Evolutionary conservation across 2,888 invertebrate genomes (phyloP), one percentile per base, ranked within the genome.

Genomic region (Sylvicola fuscatus): DNA sequence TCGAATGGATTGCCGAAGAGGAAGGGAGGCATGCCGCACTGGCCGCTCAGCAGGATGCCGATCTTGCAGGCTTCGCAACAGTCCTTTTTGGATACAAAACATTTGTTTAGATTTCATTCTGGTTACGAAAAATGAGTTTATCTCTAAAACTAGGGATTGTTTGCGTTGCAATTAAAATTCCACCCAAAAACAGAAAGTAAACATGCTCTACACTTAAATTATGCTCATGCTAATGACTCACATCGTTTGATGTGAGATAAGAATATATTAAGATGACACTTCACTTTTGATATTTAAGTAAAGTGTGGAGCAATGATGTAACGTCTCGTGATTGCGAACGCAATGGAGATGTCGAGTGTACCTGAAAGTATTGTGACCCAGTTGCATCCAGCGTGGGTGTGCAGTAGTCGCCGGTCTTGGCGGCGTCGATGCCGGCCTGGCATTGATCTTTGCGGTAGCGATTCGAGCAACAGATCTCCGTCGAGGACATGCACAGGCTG

Each of bases 21-120:
- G 36, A 70, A 61, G 30, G 58, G 51, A 13, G 61, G 60, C 38
- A 68, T 64, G 11, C 63, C 64, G 32, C 50, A 53, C 36, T 65
- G 62, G 29, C 64, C 63, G n/a, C 64, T 64, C 1, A 68, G 63
- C 31, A 69, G 63, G 27, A 73, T 54, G 2, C 76, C 76, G 29
- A 72, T 54, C 49, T 68, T 66, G 44, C 74, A 74, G 6, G 69
- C 65, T 43, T 69, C 68, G 45, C 73, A 74, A 45, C 74, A 74
- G 44, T 66, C 63, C 57, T 68, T 45, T 39, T 50, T 56, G 1
- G 50, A 42, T 42, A 40, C 33, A 15, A 35, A 37, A 21, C 10
- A 29, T 21, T 15, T 35, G 11, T 27, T 14, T 12, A n/a, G 13
- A 31, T 12, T 21, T 13, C 16, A 35, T 37, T 48, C 27, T 11